Conservation (phyloP, 1,140 invertebrate species). For the Telenomus remus region DNA sequence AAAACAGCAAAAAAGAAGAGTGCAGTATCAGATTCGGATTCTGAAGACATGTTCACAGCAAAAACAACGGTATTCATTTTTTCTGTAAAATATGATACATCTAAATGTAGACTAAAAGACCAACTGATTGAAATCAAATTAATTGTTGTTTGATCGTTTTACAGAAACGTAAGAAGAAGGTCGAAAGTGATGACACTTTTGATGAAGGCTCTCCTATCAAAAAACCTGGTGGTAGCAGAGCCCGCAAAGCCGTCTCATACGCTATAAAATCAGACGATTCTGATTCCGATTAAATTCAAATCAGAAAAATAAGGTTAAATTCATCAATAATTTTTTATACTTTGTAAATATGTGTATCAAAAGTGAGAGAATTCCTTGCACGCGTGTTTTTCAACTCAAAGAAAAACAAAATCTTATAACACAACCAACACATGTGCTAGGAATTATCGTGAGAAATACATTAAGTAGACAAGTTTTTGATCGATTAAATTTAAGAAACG, state of each 20-base stretch:
- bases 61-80: constrained; percentile 12
- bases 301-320: neutral
- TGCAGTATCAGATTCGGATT: constrained; percentile 33
- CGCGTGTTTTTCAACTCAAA: constrained; percentile 6
- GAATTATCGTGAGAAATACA: constrained; percentile 8
- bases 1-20: constrained; percentile 32
- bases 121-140: too few relatives aligned
- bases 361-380: constrained; percentile 17
- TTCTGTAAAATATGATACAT: too few relatives aligned
- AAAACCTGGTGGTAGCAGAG: constrained; percentile 23
- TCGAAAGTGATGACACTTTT: constrained; percentile 27
- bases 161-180: constrained; percentile 44
- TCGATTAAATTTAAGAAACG: too few relatives aligned
- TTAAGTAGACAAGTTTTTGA: too few relatives aligned
- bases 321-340: constrained; percentile 33
- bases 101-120: too few relatives aligned
- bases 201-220: constrained; percentile 25
- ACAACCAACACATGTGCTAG: constrained; percentile 1
- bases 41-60: constrained; percentile 33
- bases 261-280: constrained; percentile 34
- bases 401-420: neutral
- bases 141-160: constrained; percentile 12
- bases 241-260: constrained; percentile 41
- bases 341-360: constrained; percentile 45
- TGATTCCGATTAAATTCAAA: constrained; percentile 26